phyloP scores from a whole-genome alignment of 2,888 invertebrate species.

The Napeogenes sylphis region DNA sequence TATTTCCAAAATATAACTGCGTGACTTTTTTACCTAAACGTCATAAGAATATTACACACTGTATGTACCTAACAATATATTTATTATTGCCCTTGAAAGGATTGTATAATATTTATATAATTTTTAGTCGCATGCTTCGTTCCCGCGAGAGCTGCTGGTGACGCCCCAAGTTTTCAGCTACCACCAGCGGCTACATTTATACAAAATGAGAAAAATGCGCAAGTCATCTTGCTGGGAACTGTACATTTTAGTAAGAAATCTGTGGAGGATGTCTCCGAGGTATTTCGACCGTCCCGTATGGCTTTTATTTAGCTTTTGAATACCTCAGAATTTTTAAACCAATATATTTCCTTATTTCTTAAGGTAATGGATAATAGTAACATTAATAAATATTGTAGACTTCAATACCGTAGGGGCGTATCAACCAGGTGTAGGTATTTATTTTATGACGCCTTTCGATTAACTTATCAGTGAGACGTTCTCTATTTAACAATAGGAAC shows the following conservation, averaged over 20 bases:
- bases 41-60: constrained; percentile 3
- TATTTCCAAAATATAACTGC: constrained; percentile 18
- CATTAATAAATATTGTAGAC: too few species aligned
- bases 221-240: constrained; percentile 67
- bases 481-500: too few species aligned
- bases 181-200: constrained; percentile 58
- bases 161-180: constrained; percentile 33
- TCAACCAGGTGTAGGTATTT: too few species aligned
- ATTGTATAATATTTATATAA: constrained; percentile 2
- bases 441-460: too few species aligned
- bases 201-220: constrained; percentile 53
- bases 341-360: too few species aligned
- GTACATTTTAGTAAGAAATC: constrained; percentile 72
- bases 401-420: too few species aligned
- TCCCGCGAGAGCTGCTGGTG: constrained; percentile 20
- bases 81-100: neutral
- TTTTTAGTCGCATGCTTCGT: constrained; percentile 28
- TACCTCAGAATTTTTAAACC: neutral
- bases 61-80: constrained; percentile 3
- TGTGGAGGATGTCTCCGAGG: constrained; percentile 66
- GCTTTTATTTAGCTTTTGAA: neutral
- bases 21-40: constrained; percentile 10
- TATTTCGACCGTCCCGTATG: constrained; percentile 23
- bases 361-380: too few species aligned
- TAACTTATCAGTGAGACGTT: too few species aligned